Conservation (phyloP, 30 jellyfish, hydroid and myxozoan species). For the Nemopilema nomurai region DNA sequence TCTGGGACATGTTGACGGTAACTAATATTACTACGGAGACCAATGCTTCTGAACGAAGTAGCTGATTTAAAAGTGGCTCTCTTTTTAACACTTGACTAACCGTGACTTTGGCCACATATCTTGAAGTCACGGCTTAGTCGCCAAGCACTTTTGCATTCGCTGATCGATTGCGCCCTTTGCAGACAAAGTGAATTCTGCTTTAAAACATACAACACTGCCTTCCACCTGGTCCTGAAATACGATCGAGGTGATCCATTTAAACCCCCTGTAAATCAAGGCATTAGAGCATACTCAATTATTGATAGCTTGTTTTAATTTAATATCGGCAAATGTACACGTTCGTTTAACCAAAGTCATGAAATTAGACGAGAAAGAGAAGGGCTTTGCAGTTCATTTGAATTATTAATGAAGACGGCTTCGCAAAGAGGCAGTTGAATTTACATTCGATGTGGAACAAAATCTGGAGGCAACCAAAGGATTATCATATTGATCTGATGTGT, state of each 20-base stretch:
- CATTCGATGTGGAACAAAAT: constrained; percentile 1
- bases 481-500: background rate
- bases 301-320: background rate
- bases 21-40: no score
- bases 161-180: no score
- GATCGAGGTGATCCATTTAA: background rate
- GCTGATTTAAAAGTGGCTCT: no score
- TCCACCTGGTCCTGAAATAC: background rate
- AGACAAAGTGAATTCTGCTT: no score
- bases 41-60: no score
- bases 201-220: no score
- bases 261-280: background rate
- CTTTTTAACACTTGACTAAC: no score
- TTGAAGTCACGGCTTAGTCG: no score
- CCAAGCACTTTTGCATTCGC: no score
- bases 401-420: constrained; percentile 23
- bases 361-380: background rate
- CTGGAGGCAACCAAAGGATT: background rate
- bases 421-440: constrained; percentile 1
- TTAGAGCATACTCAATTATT: background rate
- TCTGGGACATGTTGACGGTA: no score
- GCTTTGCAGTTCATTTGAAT: background rate
- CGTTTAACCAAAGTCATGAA: constrained; percentile 7
- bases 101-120: no score
- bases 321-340: constrained; percentile 9